These are phyloP conservation scores for Epistrophe grossulariae DNA, from an alignment of 2,888 invertebrate genomes.

Conservation along the genomic window DNA sequence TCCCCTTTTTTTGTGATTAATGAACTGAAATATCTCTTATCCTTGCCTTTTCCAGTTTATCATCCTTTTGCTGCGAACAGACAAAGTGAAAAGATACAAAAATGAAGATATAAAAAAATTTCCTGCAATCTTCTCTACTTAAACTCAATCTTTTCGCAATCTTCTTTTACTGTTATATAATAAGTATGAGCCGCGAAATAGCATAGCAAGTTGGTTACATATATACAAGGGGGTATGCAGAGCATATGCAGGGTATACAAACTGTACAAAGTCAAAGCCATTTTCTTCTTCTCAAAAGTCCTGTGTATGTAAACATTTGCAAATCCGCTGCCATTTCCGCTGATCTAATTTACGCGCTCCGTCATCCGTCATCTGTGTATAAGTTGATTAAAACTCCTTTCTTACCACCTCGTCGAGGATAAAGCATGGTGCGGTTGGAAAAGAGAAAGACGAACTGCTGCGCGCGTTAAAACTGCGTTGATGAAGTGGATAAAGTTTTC, in stretches of 20 bases:
- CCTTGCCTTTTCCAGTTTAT: conserved; percentile 58
- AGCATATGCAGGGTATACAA: background rate
- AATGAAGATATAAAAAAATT: conserved; percentile 45
- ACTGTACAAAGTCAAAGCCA: conserved; percentile 34
- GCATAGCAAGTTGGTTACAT: background rate
- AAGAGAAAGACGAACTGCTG: conserved; percentile 1
- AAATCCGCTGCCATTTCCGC: conserved; percentile 63
- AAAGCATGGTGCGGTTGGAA: conserved; percentile 13
- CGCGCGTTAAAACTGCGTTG: conserved; percentile 39
- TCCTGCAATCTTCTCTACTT: conserved; percentile 61
- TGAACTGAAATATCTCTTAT: conserved; percentile 72
- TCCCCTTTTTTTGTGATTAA: conserved; percentile 59
- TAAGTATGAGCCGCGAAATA: conserved; percentile 49
- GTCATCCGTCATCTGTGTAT: conserved; percentile 66
- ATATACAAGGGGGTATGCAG: background rate
- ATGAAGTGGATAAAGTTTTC: conserved; percentile 62
- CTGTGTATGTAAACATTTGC: conserved; percentile 36
- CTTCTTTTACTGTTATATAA: conserved; percentile 64
- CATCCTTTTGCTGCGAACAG: conserved; percentile 8
- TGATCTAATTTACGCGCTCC: conserved; percentile 71
- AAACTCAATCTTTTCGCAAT: conserved; percentile 71
- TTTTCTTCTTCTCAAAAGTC: conserved; percentile 29
- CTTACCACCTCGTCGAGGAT: background rate
- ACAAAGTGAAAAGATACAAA: conserved; percentile 16
- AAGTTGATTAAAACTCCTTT: conserved; percentile 71